Percentiles rank a stretch among this genome's conserved stretches.
Evolutionary conservation across 2,888 invertebrate genomes (phyloP).

Genomic region (Polydrusus cervinus): DNA sequence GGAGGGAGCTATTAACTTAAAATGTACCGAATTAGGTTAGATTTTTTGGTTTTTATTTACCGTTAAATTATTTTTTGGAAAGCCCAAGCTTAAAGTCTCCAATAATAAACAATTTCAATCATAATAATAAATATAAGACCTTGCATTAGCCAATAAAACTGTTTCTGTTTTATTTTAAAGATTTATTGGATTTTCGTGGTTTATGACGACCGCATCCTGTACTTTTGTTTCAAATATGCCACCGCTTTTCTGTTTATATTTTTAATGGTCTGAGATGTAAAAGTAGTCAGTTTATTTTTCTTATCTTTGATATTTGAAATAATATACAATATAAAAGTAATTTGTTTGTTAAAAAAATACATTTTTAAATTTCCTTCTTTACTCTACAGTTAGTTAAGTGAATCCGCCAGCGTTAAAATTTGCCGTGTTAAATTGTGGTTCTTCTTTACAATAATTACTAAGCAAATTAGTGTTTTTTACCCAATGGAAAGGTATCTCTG

Average conservation of each 20-base stretch:
- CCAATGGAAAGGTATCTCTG: too few species aligned
- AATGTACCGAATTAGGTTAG: too few species aligned
- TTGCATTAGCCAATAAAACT: slow-evolving; percentile 13
- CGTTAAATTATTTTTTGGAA: too few species aligned
- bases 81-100: slow-evolving; percentile 8
- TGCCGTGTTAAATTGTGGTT: too few species aligned
- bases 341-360: too few species aligned
- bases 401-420: too few species aligned
- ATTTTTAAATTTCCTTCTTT: too few species aligned
- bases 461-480: too few species aligned
- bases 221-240: slow-evolving; percentile 32
- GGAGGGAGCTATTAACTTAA: too few species aligned
- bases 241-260: slow-evolving; percentile 6
- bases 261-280: slow-evolving; percentile 14
- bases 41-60: too few species aligned
- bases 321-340: background rate
- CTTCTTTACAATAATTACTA: too few species aligned
- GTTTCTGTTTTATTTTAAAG: slow-evolving; percentile 18
- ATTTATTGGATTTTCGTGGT: slow-evolving; percentile 31
- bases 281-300: slow-evolving; percentile 15
- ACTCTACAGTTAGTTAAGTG: too few species aligned
- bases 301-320: slow-evolving; percentile 7
- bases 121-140: slow-evolving; percentile 17
- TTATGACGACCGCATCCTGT: slow-evolving; percentile 27
- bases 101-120: slow-evolving; percentile 20